Evolutionary conservation across 2,888 invertebrate species (phyloP).

Genomic region (Neoitamus cyanurus): DNA sequence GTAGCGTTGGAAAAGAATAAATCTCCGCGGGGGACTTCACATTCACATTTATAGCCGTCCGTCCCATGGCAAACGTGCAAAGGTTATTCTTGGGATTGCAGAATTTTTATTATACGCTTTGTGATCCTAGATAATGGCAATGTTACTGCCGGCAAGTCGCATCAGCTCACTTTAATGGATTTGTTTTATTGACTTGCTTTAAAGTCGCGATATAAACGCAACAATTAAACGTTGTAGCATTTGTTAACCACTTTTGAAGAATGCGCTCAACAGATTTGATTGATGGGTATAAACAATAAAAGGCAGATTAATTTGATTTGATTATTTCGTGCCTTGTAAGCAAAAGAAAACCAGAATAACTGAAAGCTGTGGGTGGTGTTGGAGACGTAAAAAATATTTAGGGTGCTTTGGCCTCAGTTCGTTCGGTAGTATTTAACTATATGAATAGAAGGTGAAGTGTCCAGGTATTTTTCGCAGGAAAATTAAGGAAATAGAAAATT

Average conservation of each 20-base stretch:
- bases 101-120: background rate
- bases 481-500: too few species aligned
- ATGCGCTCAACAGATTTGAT: too few species aligned
- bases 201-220: background rate
- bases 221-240: background rate
- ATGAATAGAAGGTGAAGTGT: too few species aligned
- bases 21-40: background rate
- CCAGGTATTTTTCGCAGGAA: too few species aligned
- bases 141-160: background rate
- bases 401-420: too few species aligned
- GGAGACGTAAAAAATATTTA: too few species aligned
- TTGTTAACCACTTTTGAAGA: background rate
- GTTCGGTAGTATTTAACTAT: too few species aligned
- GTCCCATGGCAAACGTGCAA: background rate
- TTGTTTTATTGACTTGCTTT: background rate
- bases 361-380: too few species aligned
- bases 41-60: background rate
- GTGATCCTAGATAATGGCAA: background rate
- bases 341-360: too few species aligned
- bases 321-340: too few species aligned
- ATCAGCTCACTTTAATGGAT: background rate
- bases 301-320: too few species aligned
- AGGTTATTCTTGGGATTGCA: background rate
- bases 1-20: background rate
- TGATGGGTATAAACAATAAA: background rate